A percentile compares a stretch with the other conserved stretches of the same genome.
Evolutionary conservation across 2,888 invertebrate genomes (phyloP).

Genomic region (Dioctria linearis): DNA sequence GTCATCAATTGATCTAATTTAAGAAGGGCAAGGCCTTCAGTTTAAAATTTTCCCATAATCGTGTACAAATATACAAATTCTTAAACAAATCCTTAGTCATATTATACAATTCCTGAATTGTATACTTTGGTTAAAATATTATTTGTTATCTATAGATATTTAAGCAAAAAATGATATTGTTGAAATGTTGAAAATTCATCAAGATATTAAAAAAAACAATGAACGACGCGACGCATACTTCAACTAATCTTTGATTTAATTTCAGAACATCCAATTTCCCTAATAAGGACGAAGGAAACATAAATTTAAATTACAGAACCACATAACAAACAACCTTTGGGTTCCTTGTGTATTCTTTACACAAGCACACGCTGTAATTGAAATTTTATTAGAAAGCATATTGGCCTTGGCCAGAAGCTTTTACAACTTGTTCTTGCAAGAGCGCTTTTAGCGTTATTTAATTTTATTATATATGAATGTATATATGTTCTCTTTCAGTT

Average conservation of each 20-base stretch:
- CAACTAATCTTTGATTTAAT: neutral
- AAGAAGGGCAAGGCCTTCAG: too few relatives aligned
- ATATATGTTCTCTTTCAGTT: slow-evolving; percentile 2
- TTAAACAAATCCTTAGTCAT: too few relatives aligned
- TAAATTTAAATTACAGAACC: slow-evolving; percentile 36
- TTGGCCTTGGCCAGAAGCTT: slow-evolving; percentile 24
- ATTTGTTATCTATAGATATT: too few relatives aligned
- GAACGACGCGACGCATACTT: neutral
- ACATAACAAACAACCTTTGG: slow-evolving; percentile 10
- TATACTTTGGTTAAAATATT: too few relatives aligned
- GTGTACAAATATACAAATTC: too few relatives aligned
- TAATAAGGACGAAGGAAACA: slow-evolving; percentile 10
- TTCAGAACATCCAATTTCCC: slow-evolving; percentile 22
- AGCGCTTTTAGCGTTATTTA: slow-evolving; percentile 37
- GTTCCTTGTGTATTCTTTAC: neutral
- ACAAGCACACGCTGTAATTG: slow-evolving; percentile 20
- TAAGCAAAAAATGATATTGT: too few relatives aligned
- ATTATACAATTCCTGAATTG: too few relatives aligned
- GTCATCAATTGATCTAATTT: too few relatives aligned
- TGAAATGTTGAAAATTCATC: too few relatives aligned
- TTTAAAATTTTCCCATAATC: too few relatives aligned
- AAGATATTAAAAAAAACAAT: too few relatives aligned
- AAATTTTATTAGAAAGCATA: slow-evolving; percentile 26
- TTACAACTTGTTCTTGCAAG: slow-evolving; percentile 13
- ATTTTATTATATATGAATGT: slow-evolving; percentile 20